These are phyloP conservation scores for Callaeas wilsoni DNA, from an alignment of 2,113 vertebrate genomes.

Conservation along the genomic window DNA sequence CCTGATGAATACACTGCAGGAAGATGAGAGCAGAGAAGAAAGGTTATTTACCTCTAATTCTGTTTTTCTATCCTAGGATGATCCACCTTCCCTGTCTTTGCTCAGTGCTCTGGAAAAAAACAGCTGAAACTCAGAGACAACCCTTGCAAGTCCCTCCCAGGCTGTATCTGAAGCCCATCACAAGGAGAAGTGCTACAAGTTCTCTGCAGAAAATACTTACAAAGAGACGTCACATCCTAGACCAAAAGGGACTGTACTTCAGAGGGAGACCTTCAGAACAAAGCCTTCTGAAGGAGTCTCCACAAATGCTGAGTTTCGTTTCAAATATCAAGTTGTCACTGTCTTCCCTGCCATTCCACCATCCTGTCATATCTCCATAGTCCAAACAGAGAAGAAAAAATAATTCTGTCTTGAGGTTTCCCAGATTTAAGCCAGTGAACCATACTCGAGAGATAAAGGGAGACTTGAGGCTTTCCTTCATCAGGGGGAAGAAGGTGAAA, in stretches of 20 bases:
- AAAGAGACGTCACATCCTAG: background rate
- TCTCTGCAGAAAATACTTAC: background rate
- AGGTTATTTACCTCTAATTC: background rate
- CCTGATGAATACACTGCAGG: background rate
- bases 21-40: background rate
- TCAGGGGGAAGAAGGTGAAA: background rate
- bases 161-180: background rate
- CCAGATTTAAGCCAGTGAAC: background rate
- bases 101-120: background rate
- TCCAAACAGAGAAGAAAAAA: background rate
- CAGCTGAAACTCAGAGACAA: background rate
- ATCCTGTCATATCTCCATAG: background rate
- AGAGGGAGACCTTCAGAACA: background rate
- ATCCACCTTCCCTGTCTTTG: background rate
- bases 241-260: background rate
- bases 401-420: background rate
- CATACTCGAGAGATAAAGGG: background rate
- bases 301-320: background rate
- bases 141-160: background rate
- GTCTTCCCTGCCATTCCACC: background rate
- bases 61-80: background rate
- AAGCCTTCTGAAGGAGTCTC: background rate
- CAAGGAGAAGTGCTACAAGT: background rate
- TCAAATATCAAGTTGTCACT: background rate
- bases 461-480: background rate